Evolutionary conservation across 2,888 invertebrate genomes (phyloP).

Genomic region (Limnephilus rhombicus): DNA sequence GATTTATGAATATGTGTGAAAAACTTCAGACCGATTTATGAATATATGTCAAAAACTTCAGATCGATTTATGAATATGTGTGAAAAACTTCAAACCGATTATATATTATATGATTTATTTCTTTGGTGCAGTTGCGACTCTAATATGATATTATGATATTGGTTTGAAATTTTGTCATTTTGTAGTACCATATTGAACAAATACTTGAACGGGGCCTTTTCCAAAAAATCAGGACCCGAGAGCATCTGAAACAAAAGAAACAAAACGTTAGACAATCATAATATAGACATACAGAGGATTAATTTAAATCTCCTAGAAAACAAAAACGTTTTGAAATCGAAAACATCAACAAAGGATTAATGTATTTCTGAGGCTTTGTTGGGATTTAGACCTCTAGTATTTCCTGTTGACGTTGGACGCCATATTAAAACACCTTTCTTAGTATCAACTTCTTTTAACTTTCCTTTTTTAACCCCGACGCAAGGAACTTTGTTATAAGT

Average conservation of each 20-base stretch:
- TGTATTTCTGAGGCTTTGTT: neutral
- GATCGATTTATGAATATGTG: too few species aligned
- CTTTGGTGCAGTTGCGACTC: too few species aligned
- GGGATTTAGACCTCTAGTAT: neutral
- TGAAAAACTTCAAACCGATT: too few species aligned
- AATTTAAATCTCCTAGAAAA: neutral
- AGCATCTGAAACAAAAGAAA: neutral
- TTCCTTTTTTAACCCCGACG: too few species aligned
- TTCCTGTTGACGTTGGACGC: neutral
- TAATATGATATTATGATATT: neutral
- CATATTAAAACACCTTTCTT: neutral
- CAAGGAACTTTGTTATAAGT: too few species aligned
- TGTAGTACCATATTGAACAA: neutral
- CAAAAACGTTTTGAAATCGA: neutral
- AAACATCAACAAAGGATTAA: neutral
- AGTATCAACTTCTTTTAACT: neutral
- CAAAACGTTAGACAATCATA: neutral
- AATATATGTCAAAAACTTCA: too few species aligned
- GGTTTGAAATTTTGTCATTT: neutral
- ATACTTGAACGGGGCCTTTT: neutral
- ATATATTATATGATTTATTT: too few species aligned
- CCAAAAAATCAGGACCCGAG: neutral
- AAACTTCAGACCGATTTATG: too few species aligned
- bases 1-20: too few species aligned
- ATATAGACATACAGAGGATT: neutral